Conservation (phyloP, 2,888 invertebrate species). For the Mayetiola destructor region DNA sequence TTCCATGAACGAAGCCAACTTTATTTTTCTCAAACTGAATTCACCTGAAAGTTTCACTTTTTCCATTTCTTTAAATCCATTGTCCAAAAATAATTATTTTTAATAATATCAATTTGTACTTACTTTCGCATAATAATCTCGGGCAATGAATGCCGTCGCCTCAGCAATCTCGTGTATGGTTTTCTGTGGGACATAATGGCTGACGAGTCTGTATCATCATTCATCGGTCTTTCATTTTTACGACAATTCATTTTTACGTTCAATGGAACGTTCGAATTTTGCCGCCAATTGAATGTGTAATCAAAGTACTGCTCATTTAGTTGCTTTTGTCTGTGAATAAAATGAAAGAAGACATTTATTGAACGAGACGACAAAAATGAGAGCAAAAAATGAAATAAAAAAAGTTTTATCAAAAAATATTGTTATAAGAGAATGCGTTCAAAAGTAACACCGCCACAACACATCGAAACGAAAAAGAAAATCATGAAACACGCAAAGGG, state of each 20-base stretch:
- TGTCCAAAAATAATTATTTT: not conserved
- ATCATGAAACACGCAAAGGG: not conserved
- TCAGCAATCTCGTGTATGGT: constrained; percentile 29
- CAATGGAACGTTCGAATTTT: not conserved
- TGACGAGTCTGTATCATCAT: not conserved
- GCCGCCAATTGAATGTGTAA: not conserved
- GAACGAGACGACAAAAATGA: not conserved
- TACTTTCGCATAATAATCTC: constrained; percentile 54
- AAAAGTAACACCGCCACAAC: not conserved
- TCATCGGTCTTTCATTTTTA: not conserved
- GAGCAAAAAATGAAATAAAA: not conserved
- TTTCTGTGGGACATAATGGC: too few relatives aligned
- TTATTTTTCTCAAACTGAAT: too few relatives aligned
- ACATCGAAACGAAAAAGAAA: not conserved
- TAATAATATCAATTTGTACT: constrained; percentile 22
- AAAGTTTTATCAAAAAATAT: not conserved
- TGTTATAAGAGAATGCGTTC: not conserved
- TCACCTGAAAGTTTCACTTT: too few relatives aligned
- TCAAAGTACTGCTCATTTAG: not conserved
- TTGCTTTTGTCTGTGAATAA: constrained; percentile 1
- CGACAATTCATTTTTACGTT: not conserved
- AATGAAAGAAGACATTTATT: not conserved
- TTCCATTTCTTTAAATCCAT: too few relatives aligned
- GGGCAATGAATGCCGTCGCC: constrained; percentile 48
- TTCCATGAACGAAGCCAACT: too few relatives aligned